phyloP scores from a whole-genome alignment of 1,140 invertebrate genomes.

The Wiebesia pumilae region DNA sequence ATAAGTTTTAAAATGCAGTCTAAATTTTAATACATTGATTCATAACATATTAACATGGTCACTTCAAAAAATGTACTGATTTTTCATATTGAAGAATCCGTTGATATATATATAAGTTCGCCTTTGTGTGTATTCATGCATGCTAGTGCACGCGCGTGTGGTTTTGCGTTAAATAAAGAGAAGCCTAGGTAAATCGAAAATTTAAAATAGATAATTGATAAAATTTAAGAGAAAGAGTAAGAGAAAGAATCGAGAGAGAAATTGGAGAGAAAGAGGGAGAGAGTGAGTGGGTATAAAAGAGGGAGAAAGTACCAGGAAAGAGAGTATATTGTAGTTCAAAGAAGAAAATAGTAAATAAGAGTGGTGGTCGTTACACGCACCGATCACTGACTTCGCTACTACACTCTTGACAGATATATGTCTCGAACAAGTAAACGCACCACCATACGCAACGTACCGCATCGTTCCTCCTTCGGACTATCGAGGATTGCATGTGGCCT shows the following conservation, averaged over 20 bases:
- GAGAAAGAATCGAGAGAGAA: neutral
- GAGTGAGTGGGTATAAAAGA: neutral
- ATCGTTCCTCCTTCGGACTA: constrained; percentile 55
- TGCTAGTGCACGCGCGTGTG: too few species aligned
- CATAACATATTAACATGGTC: too few species aligned
- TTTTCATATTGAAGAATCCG: too few species aligned
- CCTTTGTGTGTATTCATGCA: too few species aligned
- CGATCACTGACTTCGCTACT: constrained; percentile 67
- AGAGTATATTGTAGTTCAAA: constrained; percentile 22
- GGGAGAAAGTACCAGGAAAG: constrained; percentile 21
- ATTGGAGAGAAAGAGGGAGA: constrained; percentile 39
- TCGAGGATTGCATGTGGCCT: constrained; percentile 12
- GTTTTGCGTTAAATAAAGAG: too few species aligned
- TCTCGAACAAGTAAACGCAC: neutral
- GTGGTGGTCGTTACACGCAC: constrained; percentile 71
- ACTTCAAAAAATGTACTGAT: too few species aligned
- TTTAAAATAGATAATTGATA: too few species aligned
- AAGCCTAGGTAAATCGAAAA: too few species aligned
- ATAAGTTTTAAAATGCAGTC: too few species aligned
- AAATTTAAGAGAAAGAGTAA: neutral
- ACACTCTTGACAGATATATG: neutral
- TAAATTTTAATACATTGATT: too few species aligned
- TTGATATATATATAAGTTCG: too few species aligned
- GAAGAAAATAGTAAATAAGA: constrained; percentile 45
- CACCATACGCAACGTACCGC: neutral